Evolutionary conservation across 2,113 vertebrate genomes (phyloP).

Genomic region (Coracopsis vasa): DNA sequence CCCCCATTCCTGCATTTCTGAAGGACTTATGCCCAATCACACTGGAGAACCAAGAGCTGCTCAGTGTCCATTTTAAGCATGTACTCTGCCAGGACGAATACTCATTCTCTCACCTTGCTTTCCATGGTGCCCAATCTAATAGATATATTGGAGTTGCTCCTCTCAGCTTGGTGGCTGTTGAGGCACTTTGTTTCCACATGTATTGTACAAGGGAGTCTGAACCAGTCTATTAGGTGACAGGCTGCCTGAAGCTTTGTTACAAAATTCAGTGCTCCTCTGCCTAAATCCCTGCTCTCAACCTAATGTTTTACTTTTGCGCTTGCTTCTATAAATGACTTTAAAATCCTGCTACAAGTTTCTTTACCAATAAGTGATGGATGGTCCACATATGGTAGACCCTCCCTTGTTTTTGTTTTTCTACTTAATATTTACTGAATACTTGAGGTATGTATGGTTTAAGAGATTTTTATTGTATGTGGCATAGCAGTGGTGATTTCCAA

Average conservation of each 20-base stretch:
- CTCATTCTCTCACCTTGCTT: neutral
- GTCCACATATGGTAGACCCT: neutral
- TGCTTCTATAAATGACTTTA: neutral
- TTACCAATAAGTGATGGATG: neutral
- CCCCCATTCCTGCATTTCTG: neutral
- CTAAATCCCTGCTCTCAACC: neutral
- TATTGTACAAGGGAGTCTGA: neutral
- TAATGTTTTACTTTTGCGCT: neutral
- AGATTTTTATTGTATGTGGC: conserved; percentile 21
- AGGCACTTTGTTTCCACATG: neutral
- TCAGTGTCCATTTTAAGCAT: neutral
- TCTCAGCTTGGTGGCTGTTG: neutral
- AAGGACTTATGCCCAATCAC: neutral
- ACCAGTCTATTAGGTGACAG: neutral
- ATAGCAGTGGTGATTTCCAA: neutral
- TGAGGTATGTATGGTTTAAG: neutral
- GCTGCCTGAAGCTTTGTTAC: neutral
- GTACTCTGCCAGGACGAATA: neutral
- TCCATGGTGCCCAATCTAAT: neutral
- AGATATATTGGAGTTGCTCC: neutral
- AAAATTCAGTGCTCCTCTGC: neutral
- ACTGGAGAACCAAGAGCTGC: neutral
- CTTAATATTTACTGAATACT: conserved; percentile 36
- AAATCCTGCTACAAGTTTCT: neutral
- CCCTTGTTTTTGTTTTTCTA: conserved; percentile 20